Percentiles rank a stretch among this genome's conserved stretches.
Evolutionary conservation across 2,888 invertebrate genomes (phyloP).

Genomic region (Cistogaster globosa): DNA sequence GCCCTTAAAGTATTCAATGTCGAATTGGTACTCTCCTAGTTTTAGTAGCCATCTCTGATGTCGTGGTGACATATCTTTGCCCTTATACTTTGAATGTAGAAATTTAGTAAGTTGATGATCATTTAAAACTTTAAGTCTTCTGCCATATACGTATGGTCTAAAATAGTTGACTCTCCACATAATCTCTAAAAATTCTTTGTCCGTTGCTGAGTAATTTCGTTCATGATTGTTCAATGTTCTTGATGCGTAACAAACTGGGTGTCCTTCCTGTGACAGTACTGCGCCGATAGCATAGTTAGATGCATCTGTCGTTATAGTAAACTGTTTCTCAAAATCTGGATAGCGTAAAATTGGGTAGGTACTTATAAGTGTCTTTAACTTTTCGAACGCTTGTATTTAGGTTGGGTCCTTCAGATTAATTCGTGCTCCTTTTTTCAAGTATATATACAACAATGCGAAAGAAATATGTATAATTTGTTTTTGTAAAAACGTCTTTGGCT

Average conservation of each 20-base stretch:
- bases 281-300: constrained; percentile 35
- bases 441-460: too few species aligned
- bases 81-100: constrained; percentile 56
- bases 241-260: constrained; percentile 15
- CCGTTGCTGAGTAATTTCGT: constrained; percentile 30
- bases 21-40: constrained; percentile 31
- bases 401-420: constrained; percentile 17
- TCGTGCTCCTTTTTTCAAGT: constrained; percentile 19
- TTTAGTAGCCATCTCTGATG: constrained; percentile 52
- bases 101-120: constrained; percentile 59
- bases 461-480: too few species aligned
- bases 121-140: constrained; percentile 44
- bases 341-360: constrained; percentile 9
- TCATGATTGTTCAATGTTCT: constrained; percentile 51
- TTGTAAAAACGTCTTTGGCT: too few species aligned
- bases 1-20: constrained; percentile 41
- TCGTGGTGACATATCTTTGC: constrained; percentile 55
- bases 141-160: constrained; percentile 45
- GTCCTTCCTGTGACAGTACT: constrained; percentile 29
- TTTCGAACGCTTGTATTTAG: constrained; percentile 12
- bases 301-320: constrained; percentile 8
- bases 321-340: constrained; percentile 32
- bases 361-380: constrained; percentile 20
- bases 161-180: constrained; percentile 54
- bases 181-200: constrained; percentile 53